These are phyloP conservation scores for Lapara coniferarum DNA, from an alignment of 2,888 invertebrate species.

Conservation along the genomic window DNA sequence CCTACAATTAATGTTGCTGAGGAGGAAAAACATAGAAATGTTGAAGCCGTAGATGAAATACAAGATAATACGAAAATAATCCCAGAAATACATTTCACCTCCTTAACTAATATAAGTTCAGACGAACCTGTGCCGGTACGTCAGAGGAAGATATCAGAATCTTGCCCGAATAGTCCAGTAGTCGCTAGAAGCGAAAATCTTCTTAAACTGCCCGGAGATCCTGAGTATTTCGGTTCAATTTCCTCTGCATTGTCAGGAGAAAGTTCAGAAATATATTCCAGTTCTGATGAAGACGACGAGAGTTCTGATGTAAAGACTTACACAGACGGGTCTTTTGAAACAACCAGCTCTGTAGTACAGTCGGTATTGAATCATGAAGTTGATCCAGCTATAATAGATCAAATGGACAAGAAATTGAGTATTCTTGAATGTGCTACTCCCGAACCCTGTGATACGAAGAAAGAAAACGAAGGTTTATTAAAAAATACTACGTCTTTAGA, in stretches of 20 bases:
- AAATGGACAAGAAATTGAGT: conserved; percentile 68
- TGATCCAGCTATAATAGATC: conserved; percentile 58
- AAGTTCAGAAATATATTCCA: conserved; percentile 74
- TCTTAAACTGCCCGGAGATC: conserved; percentile 67
- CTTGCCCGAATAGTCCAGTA: conserved; percentile 74
- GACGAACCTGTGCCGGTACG: conserved; percentile 43
- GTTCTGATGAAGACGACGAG: conserved; percentile 76
- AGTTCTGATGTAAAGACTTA: conserved; percentile 78
- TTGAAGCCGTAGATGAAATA: conserved; percentile 35
- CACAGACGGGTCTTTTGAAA: conserved; percentile 74
- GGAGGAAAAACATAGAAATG: conserved; percentile 49
- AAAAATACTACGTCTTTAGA: conserved; percentile 43
- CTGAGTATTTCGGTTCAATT: conserved; percentile 68
- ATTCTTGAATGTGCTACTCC: conserved; percentile 46
- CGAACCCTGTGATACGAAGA: conserved; percentile 38
- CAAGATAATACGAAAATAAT: conserved; percentile 42
- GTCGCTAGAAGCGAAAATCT: conserved; percentile 65
- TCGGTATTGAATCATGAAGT: conserved; percentile 74
- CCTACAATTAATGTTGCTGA: conserved; percentile 60
- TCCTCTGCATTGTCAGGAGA: conserved; percentile 75
- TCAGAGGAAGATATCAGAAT: conserved; percentile 69
- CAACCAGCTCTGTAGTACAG: conserved; percentile 83
- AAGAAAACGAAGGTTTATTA: conserved; percentile 32
- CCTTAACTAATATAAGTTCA: conserved; percentile 66
- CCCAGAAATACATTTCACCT: conserved; percentile 69